Evolutionary conservation across 2,113 vertebrate genomes (phyloP), one percentile per base, ranked within the genome.

Genomic region (Oreotrochilus melanogaster): DNA sequence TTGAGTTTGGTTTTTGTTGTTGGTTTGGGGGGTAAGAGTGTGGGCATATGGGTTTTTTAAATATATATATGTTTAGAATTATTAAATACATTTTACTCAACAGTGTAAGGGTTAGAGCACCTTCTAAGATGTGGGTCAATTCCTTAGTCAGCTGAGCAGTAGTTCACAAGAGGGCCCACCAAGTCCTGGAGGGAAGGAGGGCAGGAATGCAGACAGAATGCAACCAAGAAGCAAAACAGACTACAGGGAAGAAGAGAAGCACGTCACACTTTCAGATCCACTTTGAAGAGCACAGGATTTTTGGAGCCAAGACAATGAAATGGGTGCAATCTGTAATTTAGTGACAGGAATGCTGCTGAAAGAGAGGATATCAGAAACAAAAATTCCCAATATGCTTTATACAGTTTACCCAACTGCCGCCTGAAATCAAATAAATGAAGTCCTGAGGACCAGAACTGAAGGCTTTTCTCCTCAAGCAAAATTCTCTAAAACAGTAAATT

Each of bases 371-470:
- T 24, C 51, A 1, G 22, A 86, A 22, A 73, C 31, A 28, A 27
- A 28, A 11, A 25, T 23, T 78, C 31, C 33, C 2, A 6, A 37
- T 17, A 66, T 17, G 33, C 28, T 45, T 39, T 58, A 76, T 14
- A 47, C 72, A 71, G 54, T 39, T 91, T 23, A 51, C 16, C n/a
- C 9, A 54, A 57, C 8, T 66, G 72, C 11, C 73, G 54, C 18
- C 73, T 80, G 31, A 78, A 86, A 88, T 50, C 31, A 87, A 86
- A 69, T 13, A 62, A 37, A 92, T 54, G 24, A 89, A 91, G 25
- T 10, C 28, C 25, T 62, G 50, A 42, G 71, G 65, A 91, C 8
- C 1, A 1, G 21, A 70, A 81, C 1, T 18, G 31, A 16, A 80
- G 28, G 56, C 28, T 47, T 48, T 39, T 42, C 50, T 80, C 11